A percentile compares a stretch with the other conserved stretches of the same genome.
Evolutionary conservation across 30 jellyfish, hydroid and myxozoan species (phyloP).

Genomic region (Thelohanellus kitauei): DNA sequence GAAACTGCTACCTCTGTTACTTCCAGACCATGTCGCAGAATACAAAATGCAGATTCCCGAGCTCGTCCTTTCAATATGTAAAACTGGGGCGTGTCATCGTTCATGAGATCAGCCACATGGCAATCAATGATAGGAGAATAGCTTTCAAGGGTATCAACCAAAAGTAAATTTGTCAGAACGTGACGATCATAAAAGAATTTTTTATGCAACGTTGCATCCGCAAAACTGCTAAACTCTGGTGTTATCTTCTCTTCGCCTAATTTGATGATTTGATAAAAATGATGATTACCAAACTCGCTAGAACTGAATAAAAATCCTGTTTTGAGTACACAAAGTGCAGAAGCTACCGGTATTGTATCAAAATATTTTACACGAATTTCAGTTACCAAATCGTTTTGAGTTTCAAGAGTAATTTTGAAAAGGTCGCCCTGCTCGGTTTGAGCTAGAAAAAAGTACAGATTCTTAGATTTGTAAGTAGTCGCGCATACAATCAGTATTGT

Average conservation of each 20-base stretch:
- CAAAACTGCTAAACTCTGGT: slow-evolving; percentile 54
- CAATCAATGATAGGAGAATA: slow-evolving; percentile 87
- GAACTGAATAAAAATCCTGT: slow-evolving; percentile 70
- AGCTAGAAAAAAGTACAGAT: slow-evolving; percentile 50
- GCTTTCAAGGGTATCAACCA: slow-evolving; percentile 71
- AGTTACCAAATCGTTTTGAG: slow-evolving; percentile 45
- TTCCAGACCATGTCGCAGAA: slow-evolving; percentile 76
- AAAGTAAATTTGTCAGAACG: slow-evolving; percentile 32
- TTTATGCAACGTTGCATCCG: slow-evolving; percentile 53
- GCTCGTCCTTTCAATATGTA: slow-evolving; percentile 89
- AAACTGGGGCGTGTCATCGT: slow-evolving; percentile 77
- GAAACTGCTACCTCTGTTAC: slow-evolving; percentile 94
- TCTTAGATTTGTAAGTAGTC: slow-evolving; percentile 58
- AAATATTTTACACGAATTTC: slow-evolving; percentile 44
- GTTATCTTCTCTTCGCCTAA: slow-evolving; percentile 90
- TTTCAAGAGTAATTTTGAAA: slow-evolving; percentile 44
- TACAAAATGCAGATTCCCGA: slow-evolving; percentile 47
- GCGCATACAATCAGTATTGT: slow-evolving; percentile 67
- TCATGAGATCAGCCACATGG: slow-evolving; percentile 74
- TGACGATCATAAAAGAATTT: slow-evolving; percentile 60
- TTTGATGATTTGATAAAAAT: slow-evolving; percentile 55
- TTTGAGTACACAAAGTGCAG: slow-evolving; percentile 43
- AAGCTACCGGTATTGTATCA: slow-evolving; percentile 73
- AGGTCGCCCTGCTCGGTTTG: slow-evolving; percentile 88
- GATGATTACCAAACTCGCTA: slow-evolving; percentile 61